These are phyloP conservation scores for Sebastes baramenuke DNA, from an alignment of 2,797 vertebrate species.

Conservation along the genomic window DNA sequence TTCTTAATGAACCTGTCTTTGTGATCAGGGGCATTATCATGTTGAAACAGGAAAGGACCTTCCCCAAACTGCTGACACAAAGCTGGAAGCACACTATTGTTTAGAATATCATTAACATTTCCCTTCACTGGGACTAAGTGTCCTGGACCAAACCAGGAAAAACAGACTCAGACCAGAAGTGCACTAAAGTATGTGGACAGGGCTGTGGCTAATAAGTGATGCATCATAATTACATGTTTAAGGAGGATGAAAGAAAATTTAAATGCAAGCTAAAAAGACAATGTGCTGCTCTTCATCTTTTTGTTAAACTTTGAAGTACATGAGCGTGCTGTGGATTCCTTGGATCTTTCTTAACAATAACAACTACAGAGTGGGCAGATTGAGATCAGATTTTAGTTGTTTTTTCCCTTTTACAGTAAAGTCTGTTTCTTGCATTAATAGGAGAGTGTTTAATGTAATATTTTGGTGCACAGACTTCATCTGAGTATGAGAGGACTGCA, in stretches of 20 bases:
- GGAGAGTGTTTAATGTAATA: neutral
- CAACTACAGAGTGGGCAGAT: neutral
- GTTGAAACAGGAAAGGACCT: neutral
- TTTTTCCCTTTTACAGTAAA: neutral
- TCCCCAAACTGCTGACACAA: neutral
- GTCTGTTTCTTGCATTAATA: neutral
- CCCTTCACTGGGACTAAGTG: neutral
- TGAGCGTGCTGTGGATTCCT: neutral
- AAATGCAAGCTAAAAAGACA: neutral
- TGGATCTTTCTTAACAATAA: neutral
- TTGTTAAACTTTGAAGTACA: neutral
- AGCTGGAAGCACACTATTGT: neutral
- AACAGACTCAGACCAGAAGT: neutral
- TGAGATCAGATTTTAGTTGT: neutral
- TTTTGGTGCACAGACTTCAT: neutral
- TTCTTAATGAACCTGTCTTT: neutral
- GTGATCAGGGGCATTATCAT: neutral
- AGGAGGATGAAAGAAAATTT: neutral
- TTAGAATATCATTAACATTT: neutral
- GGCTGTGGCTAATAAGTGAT: neutral
- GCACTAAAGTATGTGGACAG: neutral
- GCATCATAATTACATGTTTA: neutral
- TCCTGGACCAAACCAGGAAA: neutral
- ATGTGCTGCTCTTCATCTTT: neutral
- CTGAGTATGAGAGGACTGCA: neutral